phyloP scores from a whole-genome alignment of 1,140 invertebrate species.

The Adelges cooleyi region DNA sequence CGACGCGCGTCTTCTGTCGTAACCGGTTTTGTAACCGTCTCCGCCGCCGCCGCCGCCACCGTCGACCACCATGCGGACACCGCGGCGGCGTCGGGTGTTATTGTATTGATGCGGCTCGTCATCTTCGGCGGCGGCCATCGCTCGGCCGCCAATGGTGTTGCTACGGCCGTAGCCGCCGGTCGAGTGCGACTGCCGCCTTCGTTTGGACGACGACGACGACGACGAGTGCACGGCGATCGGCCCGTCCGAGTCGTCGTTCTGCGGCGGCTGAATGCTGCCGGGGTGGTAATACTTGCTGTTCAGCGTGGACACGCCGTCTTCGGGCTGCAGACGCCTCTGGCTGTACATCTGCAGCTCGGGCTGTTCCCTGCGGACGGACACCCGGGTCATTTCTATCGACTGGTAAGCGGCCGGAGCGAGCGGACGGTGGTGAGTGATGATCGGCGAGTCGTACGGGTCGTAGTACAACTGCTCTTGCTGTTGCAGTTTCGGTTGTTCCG shows the following conservation, averaged over 20 bases:
- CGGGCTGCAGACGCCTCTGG: neutral
- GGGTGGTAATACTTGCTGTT: conserved; percentile 36
- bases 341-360: neutral
- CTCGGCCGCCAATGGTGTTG: too few relatives aligned
- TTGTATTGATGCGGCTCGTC: neutral
- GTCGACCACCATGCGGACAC: neutral
- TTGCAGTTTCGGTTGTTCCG: neutral
- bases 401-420: too few relatives aligned
- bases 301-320: neutral
- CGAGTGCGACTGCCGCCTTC: conserved; percentile 18
- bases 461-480: neutral
- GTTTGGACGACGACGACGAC: conserved; percentile 39
- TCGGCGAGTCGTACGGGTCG: neutral
- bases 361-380: neutral
- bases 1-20: too few relatives aligned
- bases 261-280: conserved; percentile 42
- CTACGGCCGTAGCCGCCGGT: neutral
- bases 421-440: neutral
- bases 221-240: conserved; percentile 42
- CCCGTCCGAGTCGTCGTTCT: conserved; percentile 44
- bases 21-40: conserved; percentile 36
- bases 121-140: too few relatives aligned
- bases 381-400: conserved; percentile 17
- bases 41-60: too few relatives aligned
- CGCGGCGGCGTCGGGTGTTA: neutral